These are phyloP conservation scores for Eulimnadia texana DNA, from an alignment of 1,140 invertebrate species.

Conservation along the genomic window DNA sequence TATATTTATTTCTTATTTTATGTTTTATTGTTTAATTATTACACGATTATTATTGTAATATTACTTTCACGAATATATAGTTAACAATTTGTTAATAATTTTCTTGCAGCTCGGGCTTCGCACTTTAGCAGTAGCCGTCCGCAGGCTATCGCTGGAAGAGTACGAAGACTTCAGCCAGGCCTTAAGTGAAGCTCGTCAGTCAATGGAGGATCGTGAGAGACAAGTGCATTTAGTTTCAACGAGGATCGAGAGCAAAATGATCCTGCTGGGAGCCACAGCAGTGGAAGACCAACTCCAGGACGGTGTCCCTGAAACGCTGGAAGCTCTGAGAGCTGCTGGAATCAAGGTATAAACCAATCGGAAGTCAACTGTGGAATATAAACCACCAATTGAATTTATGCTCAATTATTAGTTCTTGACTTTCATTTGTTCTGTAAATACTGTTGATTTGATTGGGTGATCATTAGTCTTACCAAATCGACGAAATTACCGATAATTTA, in stretches of 20 bases:
- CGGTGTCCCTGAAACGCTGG: slow-evolving; percentile 57
- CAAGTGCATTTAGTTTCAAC: slow-evolving; percentile 32
- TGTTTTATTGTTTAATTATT: no score
- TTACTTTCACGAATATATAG: no score
- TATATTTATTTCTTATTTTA: slow-evolving; percentile 7
- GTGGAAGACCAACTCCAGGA: slow-evolving; percentile 74
- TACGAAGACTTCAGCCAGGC: slow-evolving; percentile 25
- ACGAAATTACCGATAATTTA: not conserved
- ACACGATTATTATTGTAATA: no score
- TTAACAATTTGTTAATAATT: slow-evolving; percentile 29
- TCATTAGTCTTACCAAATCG: not conserved
- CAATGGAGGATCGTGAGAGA: slow-evolving; percentile 31
- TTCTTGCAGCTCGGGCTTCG: slow-evolving; percentile 39
- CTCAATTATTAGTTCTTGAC: not conserved
- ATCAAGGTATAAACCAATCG: slow-evolving; percentile 38
- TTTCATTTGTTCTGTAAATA: not conserved
- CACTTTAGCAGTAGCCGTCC: slow-evolving; percentile 39
- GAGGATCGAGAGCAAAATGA: slow-evolving; percentile 43
- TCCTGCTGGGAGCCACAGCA: slow-evolving; percentile 59
- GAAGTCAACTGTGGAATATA: not conserved
- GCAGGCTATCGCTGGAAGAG: slow-evolving; percentile 27
- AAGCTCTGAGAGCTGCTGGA: slow-evolving; percentile 49
- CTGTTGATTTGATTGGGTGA: not conserved
- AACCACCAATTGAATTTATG: no score
- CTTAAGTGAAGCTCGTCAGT: slow-evolving; percentile 30